A percentile compares a stretch with the other conserved stretches of the same genome.
These are phyloP conservation scores for Oncorhynchus keta DNA, from an alignment of 2,113 vertebrate genomes.

Conservation along the genomic window DNA sequence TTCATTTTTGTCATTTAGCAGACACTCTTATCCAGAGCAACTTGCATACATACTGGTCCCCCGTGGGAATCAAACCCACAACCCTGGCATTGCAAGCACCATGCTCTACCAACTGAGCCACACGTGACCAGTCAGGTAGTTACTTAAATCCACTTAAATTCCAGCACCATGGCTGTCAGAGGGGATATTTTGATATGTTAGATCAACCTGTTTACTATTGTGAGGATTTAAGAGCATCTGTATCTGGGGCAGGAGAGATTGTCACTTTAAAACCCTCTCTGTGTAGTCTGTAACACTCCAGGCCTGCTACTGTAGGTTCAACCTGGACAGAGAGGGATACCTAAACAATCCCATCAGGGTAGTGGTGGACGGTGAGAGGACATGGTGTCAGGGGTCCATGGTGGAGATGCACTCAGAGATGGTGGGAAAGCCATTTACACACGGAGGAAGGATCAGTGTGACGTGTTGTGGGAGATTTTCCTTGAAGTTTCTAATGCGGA, in stretches of 20 bases:
- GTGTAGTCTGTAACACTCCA: slow-evolving; percentile 1
- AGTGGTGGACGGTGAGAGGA: slow-evolving; percentile 7
- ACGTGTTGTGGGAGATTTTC: slow-evolving; percentile 44
- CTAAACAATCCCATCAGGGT: slow-evolving; percentile 18
- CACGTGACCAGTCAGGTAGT: slow-evolving; percentile 27
- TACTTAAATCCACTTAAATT: slow-evolving; percentile 42
- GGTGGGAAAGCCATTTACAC: slow-evolving; percentile 46
- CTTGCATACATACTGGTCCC: too few relatives aligned
- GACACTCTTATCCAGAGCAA: too few relatives aligned
- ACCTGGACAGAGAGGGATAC: slow-evolving; percentile 12
- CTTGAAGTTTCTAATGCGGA: slow-evolving; percentile 55
- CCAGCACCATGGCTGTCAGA: slow-evolving; percentile 37
- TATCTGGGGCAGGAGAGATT: slow-evolving; percentile 23
- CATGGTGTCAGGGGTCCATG: slow-evolving; percentile 19
- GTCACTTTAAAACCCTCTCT: slow-evolving; percentile 11
- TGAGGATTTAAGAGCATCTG: slow-evolving; percentile 4
- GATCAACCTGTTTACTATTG: slow-evolving; percentile 26
- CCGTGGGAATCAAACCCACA: too few relatives aligned
- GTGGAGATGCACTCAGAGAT: slow-evolving; percentile 19
- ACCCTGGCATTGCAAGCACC: too few relatives aligned
- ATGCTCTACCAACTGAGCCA: too few relatives aligned
- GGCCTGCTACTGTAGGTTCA: slow-evolving; percentile 10
- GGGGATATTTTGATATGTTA: slow-evolving; percentile 20
- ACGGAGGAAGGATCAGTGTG: slow-evolving; percentile 31
- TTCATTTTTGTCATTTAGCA: too few relatives aligned